Evolutionary conservation across 2,888 invertebrate species (phyloP).

Genomic region (Spodoptera picta): DNA sequence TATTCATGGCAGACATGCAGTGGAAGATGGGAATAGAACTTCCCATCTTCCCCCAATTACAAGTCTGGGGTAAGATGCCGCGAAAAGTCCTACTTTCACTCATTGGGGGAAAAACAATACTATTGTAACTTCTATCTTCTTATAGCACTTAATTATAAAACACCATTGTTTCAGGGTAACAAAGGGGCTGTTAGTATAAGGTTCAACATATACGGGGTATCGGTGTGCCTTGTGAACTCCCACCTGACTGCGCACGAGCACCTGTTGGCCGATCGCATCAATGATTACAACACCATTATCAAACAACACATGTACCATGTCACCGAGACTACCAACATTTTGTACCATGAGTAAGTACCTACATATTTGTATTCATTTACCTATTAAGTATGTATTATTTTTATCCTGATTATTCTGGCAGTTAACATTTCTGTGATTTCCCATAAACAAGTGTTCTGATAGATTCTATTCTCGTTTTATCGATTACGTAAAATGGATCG

Average conservation of each 20-base stretch:
- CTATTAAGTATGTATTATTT: too few species aligned
- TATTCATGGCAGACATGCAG: too few species aligned
- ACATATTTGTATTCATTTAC: background rate
- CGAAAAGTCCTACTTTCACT: too few species aligned
- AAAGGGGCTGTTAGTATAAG: conserved; percentile 97
- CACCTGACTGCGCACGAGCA: conserved; percentile 97
- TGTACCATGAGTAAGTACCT: conserved; percentile 95
- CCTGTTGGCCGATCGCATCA: conserved; percentile 94
- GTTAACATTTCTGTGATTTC: too few species aligned
- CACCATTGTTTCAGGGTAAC: conserved; percentile 92
- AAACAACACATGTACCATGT: conserved; percentile 94
- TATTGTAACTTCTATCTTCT: too few species aligned
- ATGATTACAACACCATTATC: conserved; percentile 96
- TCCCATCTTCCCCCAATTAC: too few species aligned
- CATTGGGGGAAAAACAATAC: background rate
- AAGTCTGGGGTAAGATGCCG: too few species aligned
- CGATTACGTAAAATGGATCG: too few species aligned
- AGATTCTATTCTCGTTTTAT: background rate
- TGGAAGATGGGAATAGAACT: too few species aligned
- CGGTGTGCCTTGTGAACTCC: conserved; percentile 95
- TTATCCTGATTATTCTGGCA: too few species aligned
- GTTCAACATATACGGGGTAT: conserved; percentile 95
- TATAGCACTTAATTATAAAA: conserved; percentile 19
- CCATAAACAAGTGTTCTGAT: background rate
- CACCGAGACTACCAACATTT: conserved; percentile 93